Percentiles rank a stretch among this genome's conserved stretches.
phyloP scores from a whole-genome alignment of 2,888 invertebrate species.

The Rugalucina vietnamica region DNA sequence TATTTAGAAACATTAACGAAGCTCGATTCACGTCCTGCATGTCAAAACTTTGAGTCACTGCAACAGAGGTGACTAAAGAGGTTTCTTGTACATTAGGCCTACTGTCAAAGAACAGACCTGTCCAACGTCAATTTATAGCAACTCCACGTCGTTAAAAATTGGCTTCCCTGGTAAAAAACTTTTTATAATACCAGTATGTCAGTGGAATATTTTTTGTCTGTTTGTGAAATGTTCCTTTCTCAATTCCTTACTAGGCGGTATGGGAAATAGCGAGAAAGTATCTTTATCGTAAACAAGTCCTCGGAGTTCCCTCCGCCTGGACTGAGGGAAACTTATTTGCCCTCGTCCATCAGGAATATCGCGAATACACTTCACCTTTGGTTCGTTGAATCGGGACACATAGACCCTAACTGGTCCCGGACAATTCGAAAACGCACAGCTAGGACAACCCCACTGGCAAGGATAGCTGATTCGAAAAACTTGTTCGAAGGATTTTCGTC shows the following conservation, averaged over 20 bases:
- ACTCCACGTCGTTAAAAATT: too few species aligned
- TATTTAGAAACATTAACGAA: too few species aligned
- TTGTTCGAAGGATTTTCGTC: neutral
- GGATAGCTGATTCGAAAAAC: slow-evolving; percentile 53
- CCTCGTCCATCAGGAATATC: slow-evolving; percentile 60
- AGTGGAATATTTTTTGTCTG: slow-evolving; percentile 9
- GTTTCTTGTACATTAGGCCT: too few species aligned
- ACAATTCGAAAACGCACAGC: slow-evolving; percentile 51
- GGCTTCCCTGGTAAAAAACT: too few species aligned
- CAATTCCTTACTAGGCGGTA: slow-evolving; percentile 39
- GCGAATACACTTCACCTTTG: slow-evolving; percentile 27
- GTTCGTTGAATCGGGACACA: slow-evolving; percentile 45
- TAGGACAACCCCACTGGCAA: slow-evolving; percentile 51
- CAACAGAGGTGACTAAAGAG: too few species aligned
- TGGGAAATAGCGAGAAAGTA: slow-evolving; percentile 51
- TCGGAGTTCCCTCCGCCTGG: slow-evolving; percentile 52
- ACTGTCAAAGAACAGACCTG: too few species aligned
- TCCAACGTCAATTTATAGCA: too few species aligned
- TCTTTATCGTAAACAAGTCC: slow-evolving; percentile 60
- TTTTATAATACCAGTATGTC: too few species aligned
- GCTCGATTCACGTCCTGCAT: too few species aligned
- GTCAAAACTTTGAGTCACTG: too few species aligned
- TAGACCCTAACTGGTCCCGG: slow-evolving; percentile 58
- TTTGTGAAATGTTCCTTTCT: neutral
- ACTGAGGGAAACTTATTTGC: slow-evolving; percentile 18